Evolutionary conservation across 2,797 vertebrate species (phyloP).

Genomic region (Aselliscus stoliczkanus): DNA sequence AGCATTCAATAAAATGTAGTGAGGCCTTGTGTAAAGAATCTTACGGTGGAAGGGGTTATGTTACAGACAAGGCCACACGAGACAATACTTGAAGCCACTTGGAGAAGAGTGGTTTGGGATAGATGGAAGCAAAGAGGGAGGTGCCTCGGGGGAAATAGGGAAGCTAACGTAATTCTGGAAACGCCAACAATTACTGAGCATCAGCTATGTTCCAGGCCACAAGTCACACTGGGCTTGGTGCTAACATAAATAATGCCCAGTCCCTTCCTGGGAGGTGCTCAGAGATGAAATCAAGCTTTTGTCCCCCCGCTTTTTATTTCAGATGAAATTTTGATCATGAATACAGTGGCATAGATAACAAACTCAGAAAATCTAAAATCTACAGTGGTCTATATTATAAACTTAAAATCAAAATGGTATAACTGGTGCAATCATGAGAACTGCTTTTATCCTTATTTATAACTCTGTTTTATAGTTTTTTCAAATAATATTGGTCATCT

Average conservation of each 20-base stretch:
- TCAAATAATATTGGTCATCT: not conserved
- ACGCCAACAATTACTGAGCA: not conserved
- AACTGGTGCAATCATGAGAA: not conserved
- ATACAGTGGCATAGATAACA: not conserved
- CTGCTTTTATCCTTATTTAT: not conserved
- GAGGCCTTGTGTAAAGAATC: not conserved
- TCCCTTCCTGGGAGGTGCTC: not conserved
- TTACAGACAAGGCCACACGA: not conserved
- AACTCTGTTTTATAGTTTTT: not conserved
- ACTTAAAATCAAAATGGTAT: not conserved
- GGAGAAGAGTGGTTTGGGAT: not conserved
- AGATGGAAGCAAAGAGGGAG: not conserved
- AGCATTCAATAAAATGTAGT: not conserved
- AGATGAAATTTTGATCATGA: not conserved
- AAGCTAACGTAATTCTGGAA: not conserved
- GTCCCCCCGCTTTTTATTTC: not conserved
- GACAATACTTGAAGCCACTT: not conserved
- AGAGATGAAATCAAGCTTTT: not conserved
- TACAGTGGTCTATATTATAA: not conserved
- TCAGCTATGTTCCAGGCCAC: too few relatives aligned
- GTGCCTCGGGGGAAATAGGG: not conserved
- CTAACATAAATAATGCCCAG: not conserved
- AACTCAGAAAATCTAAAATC: not conserved
- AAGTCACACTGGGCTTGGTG: not conserved
- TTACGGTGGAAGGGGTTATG: not conserved